These are phyloP conservation scores for Sycophila texana DNA, from an alignment of 2,888 invertebrate species.

Conservation along the genomic window DNA sequence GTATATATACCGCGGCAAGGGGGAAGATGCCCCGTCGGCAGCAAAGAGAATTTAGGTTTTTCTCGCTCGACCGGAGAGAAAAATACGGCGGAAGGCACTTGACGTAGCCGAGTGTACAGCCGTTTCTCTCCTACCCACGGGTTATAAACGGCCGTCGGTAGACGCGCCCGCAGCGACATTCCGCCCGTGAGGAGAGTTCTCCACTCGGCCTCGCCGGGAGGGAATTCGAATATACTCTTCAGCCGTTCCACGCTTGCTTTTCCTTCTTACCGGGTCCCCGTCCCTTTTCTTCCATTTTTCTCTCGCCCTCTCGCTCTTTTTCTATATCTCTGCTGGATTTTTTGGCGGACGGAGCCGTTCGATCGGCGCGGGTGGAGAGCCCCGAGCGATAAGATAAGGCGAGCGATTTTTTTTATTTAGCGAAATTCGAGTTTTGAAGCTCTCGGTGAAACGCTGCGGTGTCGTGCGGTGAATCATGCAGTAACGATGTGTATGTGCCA, in stretches of 20 bases:
- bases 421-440: too few species aligned
- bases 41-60: neutral
- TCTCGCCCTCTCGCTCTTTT: neutral
- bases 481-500: too few species aligned
- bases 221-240: slow-evolving; percentile 6
- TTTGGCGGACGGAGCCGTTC: neutral
- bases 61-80: neutral
- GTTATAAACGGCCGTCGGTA: slow-evolving; percentile 45
- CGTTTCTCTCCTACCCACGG: slow-evolving; percentile 2
- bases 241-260: neutral
- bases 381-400: too few species aligned
- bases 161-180: slow-evolving; percentile 50
- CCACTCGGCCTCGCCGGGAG: neutral
- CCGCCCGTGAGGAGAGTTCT: slow-evolving; percentile 53
- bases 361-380: neutral
- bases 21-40: neutral
- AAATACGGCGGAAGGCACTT: slow-evolving; percentile 20
- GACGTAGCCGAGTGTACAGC: slow-evolving; percentile 28
- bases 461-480: too few species aligned
- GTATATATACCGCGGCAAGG: too few species aligned
- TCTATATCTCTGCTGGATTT: neutral
- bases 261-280: neutral
- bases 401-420: too few species aligned
- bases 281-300: neutral
- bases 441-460: too few species aligned